These are phyloP conservation scores for Cyprinodon diabolis DNA, from an alignment of 2,797 vertebrate genomes.

Conservation along the genomic window DNA sequence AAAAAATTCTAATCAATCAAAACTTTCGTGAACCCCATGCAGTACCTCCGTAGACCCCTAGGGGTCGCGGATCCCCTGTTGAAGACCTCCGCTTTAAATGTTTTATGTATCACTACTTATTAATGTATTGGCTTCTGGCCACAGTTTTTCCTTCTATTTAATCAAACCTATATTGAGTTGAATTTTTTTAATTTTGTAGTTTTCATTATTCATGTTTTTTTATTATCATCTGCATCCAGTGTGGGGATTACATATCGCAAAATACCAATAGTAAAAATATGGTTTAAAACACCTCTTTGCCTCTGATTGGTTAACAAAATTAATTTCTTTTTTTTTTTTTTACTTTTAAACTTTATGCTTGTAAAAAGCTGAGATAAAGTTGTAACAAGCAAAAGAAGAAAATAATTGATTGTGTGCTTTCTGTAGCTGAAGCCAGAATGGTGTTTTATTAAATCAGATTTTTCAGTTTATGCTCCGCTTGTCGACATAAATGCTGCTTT, in stretches of 20 bases:
- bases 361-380: slow-evolving; percentile 8
- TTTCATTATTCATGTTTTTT: not conserved
- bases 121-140: not conserved
- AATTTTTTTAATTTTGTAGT: not conserved
- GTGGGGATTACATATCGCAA: not conserved
- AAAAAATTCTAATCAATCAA: too few species aligned
- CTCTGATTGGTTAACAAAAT: not conserved
- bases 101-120: not conserved
- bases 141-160: not conserved
- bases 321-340: slow-evolving; percentile 5
- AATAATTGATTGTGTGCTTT: slow-evolving; percentile 36
- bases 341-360: not conserved
- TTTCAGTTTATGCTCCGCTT: slow-evolving; percentile 55
- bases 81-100: not conserved
- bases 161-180: not conserved
- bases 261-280: not conserved
- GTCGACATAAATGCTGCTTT: slow-evolving; percentile 63
- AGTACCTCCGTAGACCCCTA: too few species aligned
- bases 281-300: not conserved
- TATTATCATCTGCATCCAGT: not conserved
- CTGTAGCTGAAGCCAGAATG: slow-evolving; percentile 29
- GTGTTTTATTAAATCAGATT: slow-evolving; percentile 73
- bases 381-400: slow-evolving; percentile 28
- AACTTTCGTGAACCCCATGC: too few species aligned
- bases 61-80: too few species aligned